Conservation (phyloP, 2,888 invertebrate genomes). For the Leucoptera coffeella region DNA sequence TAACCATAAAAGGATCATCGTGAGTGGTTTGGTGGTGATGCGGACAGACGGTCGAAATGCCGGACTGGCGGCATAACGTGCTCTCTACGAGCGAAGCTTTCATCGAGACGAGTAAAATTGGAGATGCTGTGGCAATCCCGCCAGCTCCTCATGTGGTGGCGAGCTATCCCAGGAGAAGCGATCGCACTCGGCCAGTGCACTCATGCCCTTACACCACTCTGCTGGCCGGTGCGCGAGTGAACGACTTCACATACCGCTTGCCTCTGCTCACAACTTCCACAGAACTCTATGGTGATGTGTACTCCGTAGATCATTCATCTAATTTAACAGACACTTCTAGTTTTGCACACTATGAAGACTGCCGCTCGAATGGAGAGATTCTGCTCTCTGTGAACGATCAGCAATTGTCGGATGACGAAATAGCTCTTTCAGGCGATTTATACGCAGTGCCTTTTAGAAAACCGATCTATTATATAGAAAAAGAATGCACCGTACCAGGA, state of each 20-base stretch:
- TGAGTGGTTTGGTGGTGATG: constrained; percentile 25
- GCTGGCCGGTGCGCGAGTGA: constrained; percentile 27
- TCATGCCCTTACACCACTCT: constrained; percentile 46
- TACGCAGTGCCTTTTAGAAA: constrained; percentile 42
- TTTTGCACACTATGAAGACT: constrained; percentile 43
- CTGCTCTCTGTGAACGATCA: constrained; percentile 16
- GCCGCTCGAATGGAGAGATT: constrained; percentile 22
- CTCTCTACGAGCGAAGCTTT: constrained; percentile 48
- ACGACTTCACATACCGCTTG: constrained; percentile 21
- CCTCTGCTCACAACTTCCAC: constrained; percentile 27
- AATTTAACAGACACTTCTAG: constrained; percentile 45
- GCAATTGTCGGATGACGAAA: constrained; percentile 12
- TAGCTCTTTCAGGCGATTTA: constrained; percentile 21
- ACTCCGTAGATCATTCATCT: constrained; percentile 39
- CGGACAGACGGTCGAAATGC: constrained; percentile 30
- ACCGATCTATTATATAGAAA: constrained; percentile 33
- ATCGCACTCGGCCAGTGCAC: constrained; percentile 37
- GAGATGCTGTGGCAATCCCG: constrained; percentile 20
- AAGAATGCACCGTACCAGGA: constrained; percentile 19
- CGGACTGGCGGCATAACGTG: constrained; percentile 52
- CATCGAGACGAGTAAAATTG: constrained; percentile 15
- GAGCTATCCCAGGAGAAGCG: constrained; percentile 47
- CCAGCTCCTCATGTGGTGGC: constrained; percentile 15
- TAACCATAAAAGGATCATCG: constrained; percentile 12
- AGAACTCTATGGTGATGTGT: constrained; percentile 34